Evolutionary conservation across 2,888 invertebrate genomes (phyloP).

Genomic region (Disparrhopalites patrizii): DNA sequence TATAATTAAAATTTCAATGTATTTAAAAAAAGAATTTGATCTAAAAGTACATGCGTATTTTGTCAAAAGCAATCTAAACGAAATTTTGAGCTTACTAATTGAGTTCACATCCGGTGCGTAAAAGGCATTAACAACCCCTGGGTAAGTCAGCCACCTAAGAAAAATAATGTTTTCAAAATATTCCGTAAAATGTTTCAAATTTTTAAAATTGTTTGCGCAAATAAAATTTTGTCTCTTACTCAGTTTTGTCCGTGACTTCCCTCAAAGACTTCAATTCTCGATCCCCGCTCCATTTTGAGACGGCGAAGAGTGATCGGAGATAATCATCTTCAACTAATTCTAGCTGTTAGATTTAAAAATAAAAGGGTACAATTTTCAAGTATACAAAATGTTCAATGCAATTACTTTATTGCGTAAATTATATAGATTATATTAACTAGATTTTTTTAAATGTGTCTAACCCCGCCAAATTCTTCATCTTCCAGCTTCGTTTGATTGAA

Average conservation of each 20-base stretch:
- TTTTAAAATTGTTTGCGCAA: not conserved
- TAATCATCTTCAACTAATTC: not conserved
- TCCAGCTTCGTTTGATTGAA: slow-evolving; percentile 63
- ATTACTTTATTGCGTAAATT: too few species aligned
- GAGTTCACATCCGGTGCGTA: slow-evolving; percentile 68
- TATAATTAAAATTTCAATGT: not conserved
- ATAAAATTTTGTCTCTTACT: slow-evolving; percentile 21
- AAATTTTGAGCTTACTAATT: slow-evolving; percentile 60
- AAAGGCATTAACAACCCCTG: slow-evolving; percentile 69
- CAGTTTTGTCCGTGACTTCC: slow-evolving; percentile 32
- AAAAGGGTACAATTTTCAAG: too few species aligned
- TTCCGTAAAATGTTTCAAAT: slow-evolving; percentile 4
- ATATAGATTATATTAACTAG: not conserved
- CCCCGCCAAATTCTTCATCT: slow-evolving; percentile 64
- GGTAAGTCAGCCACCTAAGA: slow-evolving; percentile 49
- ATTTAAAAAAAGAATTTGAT: not conserved
- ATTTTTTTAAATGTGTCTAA: too few species aligned
- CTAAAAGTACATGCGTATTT: not conserved
- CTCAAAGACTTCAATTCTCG: slow-evolving; percentile 28
- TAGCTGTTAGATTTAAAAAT: not conserved
- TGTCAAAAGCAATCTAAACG: not conserved
- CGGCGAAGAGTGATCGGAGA: slow-evolving; percentile 16
- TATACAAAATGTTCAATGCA: too few species aligned
- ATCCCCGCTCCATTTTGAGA: slow-evolving; percentile 28
- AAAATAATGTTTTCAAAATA: not conserved